A percentile compares a stretch with the other conserved stretches of the same genome.
phyloP scores from a whole-genome alignment of 1,140 invertebrate species.

The Heliconius eleuchia region DNA sequence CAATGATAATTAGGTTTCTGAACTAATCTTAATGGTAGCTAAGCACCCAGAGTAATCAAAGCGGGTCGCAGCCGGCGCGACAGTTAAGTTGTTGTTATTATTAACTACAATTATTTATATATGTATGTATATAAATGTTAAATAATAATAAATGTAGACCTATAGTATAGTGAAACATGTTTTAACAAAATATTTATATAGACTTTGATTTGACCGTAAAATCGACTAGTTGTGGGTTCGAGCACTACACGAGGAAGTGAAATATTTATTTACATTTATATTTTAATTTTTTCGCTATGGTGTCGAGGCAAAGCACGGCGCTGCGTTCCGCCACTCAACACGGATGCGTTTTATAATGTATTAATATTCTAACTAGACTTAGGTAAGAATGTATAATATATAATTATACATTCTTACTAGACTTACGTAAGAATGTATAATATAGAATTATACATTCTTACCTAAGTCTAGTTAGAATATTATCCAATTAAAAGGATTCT shows the following conservation, averaged over 20 bases:
- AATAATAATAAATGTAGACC: not conserved
- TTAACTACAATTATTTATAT: conserved; percentile 30
- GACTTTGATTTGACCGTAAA: not conserved
- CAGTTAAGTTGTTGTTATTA: conserved; percentile 37
- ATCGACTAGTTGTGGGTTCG: too few species aligned
- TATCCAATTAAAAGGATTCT: conserved; percentile 10
- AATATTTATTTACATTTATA: too few species aligned
- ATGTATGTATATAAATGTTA: conserved; percentile 6
- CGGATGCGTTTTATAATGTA: too few species aligned
- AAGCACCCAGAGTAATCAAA: conserved; percentile 31
- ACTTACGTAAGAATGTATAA: not conserved
- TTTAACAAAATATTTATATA: not conserved
- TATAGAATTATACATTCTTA: not conserved
- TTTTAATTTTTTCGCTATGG: too few species aligned
- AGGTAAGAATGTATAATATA: not conserved
- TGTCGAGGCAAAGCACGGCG: too few species aligned
- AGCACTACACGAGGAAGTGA: too few species aligned
- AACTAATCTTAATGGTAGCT: conserved; percentile 28
- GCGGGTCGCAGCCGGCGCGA: conserved; percentile 24
- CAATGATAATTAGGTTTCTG: conserved; percentile 14
- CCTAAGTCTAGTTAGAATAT: not conserved
- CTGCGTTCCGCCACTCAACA: too few species aligned
- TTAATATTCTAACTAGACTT: not conserved
- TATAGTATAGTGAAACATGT: not conserved
- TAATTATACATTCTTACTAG: not conserved